Evolutionary conservation across 2,113 vertebrate species (phyloP).

Genomic region (Hymenochirus boettgeri): DNA sequence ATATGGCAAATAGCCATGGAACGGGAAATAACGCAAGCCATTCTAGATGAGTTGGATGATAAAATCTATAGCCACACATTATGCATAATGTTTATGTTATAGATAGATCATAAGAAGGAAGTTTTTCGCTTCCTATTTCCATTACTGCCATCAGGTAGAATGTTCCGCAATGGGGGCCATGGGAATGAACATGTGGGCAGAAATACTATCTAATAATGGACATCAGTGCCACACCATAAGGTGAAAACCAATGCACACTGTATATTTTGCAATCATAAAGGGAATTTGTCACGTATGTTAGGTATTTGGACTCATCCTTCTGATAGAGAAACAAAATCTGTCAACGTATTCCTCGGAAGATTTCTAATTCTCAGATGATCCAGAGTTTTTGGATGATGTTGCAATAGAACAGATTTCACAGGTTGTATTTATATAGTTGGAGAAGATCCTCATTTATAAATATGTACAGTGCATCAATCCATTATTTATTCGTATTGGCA

Average conservation of each 20-base stretch:
- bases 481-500: no score
- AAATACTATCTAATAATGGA: constrained; percentile 33
- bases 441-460: neutral
- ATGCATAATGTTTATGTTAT: constrained; percentile 27
- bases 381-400: constrained; percentile 24
- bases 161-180: constrained; percentile 9
- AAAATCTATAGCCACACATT: constrained; percentile 38
- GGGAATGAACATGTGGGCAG: constrained; percentile 29
- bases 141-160: constrained; percentile 24
- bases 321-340: constrained; percentile 40
- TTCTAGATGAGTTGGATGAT: constrained; percentile 23
- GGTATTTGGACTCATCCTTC: constrained; percentile 37
- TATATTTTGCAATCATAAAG: constrained; percentile 31
- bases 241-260: constrained; percentile 35
- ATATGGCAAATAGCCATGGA: constrained; percentile 18
- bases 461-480: neutral
- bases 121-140: constrained; percentile 19
- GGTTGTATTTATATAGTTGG: constrained; percentile 16
- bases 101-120: constrained; percentile 5
- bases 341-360: constrained; percentile 21
- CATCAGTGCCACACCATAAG: constrained; percentile 39
- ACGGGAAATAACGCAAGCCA: constrained; percentile 12
- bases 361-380: constrained; percentile 26
- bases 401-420: constrained; percentile 21
- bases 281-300: constrained; percentile 30